Evolutionary conservation across 2,797 vertebrate species (phyloP).

Genomic region (Amazonetta brasiliensis): DNA sequence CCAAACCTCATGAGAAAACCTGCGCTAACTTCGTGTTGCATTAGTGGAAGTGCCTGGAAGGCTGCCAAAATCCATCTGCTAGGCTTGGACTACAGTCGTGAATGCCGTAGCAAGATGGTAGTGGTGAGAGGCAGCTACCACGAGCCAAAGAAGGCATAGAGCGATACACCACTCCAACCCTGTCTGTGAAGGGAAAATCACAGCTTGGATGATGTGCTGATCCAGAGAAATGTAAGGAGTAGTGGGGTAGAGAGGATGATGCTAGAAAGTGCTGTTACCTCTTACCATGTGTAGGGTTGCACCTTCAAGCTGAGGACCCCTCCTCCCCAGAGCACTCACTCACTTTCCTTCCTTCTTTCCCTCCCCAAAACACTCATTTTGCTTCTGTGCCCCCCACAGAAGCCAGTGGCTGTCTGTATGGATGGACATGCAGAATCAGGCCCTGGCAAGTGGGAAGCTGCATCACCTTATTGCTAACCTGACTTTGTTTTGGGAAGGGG

Average conservation of each 20-base stretch:
- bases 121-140: slow-evolving; percentile 1
- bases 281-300: neutral
- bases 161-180: neutral
- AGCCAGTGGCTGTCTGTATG: neutral
- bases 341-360: no score
- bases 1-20: slow-evolving; percentile 50
- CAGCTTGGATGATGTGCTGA: neutral
- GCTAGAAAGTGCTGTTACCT: neutral
- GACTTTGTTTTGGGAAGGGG: neutral
- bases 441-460: neutral
- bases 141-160: neutral
- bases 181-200: neutral
- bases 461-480: neutral
- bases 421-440: neutral
- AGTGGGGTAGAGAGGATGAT: neutral
- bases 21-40: slow-evolving; percentile 2
- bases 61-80: slow-evolving; percentile 58
- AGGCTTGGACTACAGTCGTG: neutral
- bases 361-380: neutral
- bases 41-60: slow-evolving; percentile 60
- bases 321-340: neutral
- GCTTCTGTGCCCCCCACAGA: neutral
- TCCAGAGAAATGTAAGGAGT: neutral
- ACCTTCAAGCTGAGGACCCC: neutral
- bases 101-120: slow-evolving; percentile 26